Base-by-base conservation (phyloP, 2,113 vertebrate genomes). In the Halichoerus grypus region DNA sequence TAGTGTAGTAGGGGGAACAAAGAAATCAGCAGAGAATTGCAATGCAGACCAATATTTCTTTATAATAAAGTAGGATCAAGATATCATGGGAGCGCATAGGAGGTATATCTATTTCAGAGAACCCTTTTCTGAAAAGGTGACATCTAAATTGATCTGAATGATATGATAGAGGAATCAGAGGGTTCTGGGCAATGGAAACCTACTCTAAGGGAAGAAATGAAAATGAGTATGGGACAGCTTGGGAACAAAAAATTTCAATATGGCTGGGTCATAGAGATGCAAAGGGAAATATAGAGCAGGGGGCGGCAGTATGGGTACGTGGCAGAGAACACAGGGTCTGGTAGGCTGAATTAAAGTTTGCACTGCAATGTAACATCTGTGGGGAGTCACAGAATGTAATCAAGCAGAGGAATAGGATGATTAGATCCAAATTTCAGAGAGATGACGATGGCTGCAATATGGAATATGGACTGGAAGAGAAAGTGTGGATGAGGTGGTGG, bases 401-500 rank as follows among this genome's bases (percentile, higher is more conserved):
- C 28, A 65, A 39, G 28, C 14, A 59, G 53, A 91, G 19, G 31
- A 82, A 76, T 92, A 53, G 11, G 39, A 22, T n/a, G 24, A 77
- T 57, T 31, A 87, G 18, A 59, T 89, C 28, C 84, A 84, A 90
- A 90, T 94, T 95, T 86, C 67, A 96, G 65, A 69, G 39, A 80
- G 71, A 91, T 72, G 67, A 63, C 7, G 63, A 57, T 95, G 24
- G 67, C 74, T 77, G 7, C 11, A 53, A 26, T 88, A 3, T 31
- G 2, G 22, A 65, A 1, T 33, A 65, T 55, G 2, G 12, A 49
- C 18, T 92, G 5, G 33, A 91, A 42, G 5, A 26, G 31, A 49
- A 80, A 91, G 36, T 14, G 24, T 24, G 46, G 1, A 69, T 87
- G 15, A 89, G 33, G 81, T 36, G 2, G 31, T 65, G 4, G 42